These are phyloP conservation scores for Zelleria hepariella DNA, from an alignment of 2,888 invertebrate genomes.

Conservation along the genomic window DNA sequence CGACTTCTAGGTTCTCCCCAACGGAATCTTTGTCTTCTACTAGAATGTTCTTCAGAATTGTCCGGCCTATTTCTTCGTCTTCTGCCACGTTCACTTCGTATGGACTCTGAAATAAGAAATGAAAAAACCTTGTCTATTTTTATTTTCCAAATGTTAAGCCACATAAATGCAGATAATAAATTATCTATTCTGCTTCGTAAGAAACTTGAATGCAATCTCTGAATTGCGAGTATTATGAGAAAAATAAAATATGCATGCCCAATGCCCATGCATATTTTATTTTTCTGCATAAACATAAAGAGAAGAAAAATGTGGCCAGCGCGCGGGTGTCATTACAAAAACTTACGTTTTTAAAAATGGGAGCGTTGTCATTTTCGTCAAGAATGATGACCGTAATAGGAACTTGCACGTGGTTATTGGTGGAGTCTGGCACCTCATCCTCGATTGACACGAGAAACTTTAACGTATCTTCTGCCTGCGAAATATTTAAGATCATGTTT, in stretches of 20 bases:
- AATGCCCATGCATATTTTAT: too few relatives aligned
- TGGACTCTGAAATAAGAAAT: constrained; percentile 73
- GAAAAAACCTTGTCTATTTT: too few relatives aligned
- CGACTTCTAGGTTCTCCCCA: constrained; percentile 85
- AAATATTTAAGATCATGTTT: constrained; percentile 15
- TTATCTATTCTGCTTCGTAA: too few relatives aligned
- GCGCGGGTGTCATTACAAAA: too few relatives aligned
- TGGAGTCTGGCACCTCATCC: constrained; percentile 75
- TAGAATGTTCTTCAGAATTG: constrained; percentile 79
- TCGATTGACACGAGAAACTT: constrained; percentile 86
- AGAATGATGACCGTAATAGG: constrained; percentile 87
- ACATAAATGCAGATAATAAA: too few relatives aligned
- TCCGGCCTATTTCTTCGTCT: constrained; percentile 80
- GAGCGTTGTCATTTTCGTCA: constrained; percentile 92
- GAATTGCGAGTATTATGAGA: too few relatives aligned
- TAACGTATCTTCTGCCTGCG: constrained; percentile 82
- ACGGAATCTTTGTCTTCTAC: constrained; percentile 86
- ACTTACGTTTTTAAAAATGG: constrained; percentile 82
- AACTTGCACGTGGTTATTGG: constrained; percentile 80
- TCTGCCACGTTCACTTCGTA: constrained; percentile 86
- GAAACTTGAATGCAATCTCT: too few relatives aligned
- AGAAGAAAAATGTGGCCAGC: too few relatives aligned
- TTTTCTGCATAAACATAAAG: too few relatives aligned
- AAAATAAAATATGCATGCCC: too few relatives aligned
- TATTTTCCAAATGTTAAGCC: too few relatives aligned